Base-by-base conservation (phyloP, 92 coral and sea anemone species). In the Epizoanthus scotinus region DNA sequence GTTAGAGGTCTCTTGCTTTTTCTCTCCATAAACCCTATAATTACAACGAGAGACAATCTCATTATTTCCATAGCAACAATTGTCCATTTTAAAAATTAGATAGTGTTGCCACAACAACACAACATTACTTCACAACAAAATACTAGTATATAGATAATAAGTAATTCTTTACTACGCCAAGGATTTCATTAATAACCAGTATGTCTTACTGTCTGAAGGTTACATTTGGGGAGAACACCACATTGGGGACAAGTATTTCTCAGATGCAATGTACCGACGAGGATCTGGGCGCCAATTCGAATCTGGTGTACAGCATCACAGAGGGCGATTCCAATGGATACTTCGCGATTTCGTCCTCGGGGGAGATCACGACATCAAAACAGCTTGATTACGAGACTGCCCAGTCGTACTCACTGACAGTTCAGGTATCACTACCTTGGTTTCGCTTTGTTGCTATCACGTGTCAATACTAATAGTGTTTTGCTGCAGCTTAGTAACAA, bases 181-280 rank as follows among this genome's bases (percentile, higher is more conserved):
- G 17, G 2, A 68, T 25, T 2, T 72, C 26, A 44, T 34, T 60
- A 19, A 28, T 14, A 38, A 34, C 22, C 10, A 25, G 20, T 64
- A 0, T 65, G 4, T 20, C 15, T 0, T 59, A 21, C 17, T 71
- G 71, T 62, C 71, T 22, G 60, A 20, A 83, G 87, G 71, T 84
- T 24, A 83, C 84, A 27, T 53, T 89, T 61, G 84, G 50, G 17
- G 92, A 89, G 40, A 89, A 89, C 71, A 68, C 86, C 24, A 85
- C 89, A 6, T 77, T 83, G 21, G 92, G 92, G 26, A 72, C 89
- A 87, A 89, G 82, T 85, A 70, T 89, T 63, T 72, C 92, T 59
- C 89, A 89, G 34, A 62, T 89, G 21, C 86, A 81, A 36, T 89
- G 92, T 40, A 89, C 92, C 71, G 92, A 89, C 34, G 67, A 83